These are phyloP conservation scores for Jacana jacana DNA, from an alignment of 2,113 vertebrate genomes.

Conservation along the genomic window DNA sequence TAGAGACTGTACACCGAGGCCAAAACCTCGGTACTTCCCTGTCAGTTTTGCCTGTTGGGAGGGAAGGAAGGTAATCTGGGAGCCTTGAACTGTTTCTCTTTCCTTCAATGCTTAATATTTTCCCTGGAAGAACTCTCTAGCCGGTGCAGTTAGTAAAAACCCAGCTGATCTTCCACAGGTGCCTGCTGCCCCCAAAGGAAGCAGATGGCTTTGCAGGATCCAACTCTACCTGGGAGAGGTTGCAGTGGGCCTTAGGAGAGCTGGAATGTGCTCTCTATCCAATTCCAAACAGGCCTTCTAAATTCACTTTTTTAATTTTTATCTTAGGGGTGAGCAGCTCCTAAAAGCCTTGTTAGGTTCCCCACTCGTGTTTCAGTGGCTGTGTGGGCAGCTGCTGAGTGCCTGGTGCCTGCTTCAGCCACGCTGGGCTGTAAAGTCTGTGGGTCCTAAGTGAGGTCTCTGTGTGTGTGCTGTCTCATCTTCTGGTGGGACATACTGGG, in stretches of 20 bases:
- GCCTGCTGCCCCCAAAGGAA: not conserved
- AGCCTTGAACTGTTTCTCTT: not conserved
- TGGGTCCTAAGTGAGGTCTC: not conserved
- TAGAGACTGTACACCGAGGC: not conserved
- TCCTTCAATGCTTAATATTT: not conserved
- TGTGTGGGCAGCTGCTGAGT: not conserved
- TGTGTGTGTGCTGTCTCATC: not conserved
- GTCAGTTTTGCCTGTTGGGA: not conserved
- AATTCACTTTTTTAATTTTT: not conserved
- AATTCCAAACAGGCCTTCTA: not conserved
- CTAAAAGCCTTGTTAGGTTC: not conserved
- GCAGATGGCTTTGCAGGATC: not conserved
- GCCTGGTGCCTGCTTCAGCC: not conserved
- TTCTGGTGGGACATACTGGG: not conserved
- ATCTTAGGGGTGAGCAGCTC: not conserved
- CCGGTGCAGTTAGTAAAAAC: not conserved
- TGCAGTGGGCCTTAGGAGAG: not conserved
- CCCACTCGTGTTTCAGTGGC: fast-evolving
- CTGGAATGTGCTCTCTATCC: not conserved
- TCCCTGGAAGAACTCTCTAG: not conserved
- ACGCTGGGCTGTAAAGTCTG: not conserved
- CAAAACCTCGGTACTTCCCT: not conserved
- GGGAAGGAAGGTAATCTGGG: not conserved
- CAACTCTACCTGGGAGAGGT: not conserved
- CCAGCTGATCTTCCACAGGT: not conserved